Evolutionary conservation across 2,113 vertebrate species (phyloP), one percentile per base, ranked within the genome.

Genomic region (Ahaetulla prasina): DNA sequence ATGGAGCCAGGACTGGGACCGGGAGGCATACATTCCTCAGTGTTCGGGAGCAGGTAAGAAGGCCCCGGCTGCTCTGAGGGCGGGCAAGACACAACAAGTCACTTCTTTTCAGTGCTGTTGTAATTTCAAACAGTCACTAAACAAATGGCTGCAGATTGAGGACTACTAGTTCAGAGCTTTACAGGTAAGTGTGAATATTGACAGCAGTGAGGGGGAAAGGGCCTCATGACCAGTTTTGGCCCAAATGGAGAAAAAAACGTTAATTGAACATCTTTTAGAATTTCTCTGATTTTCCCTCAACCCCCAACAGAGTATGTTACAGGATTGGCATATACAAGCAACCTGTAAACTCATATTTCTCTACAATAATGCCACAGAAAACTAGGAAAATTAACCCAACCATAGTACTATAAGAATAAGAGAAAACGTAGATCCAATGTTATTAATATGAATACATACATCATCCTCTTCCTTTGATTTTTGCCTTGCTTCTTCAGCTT

Each of bases 391-490:
- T 45, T 89, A 49, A 94, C 89, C 0, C 0, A 52, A 47, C 0
- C 0, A 43, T 35, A 43, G 25, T 23, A 50, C 80, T 90, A 57
- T 85, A 52, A 68, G 91, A 90, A 85, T 53, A 30, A 92, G 68
- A 57, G 60, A 60, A 63, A 2, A 23, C 25, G 1, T 57, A 60
- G 9, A 43, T 63, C 6, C 39, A 53, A 88, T 9, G 9, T 22
- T 43, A 20, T 88, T 39, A 45, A 4, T 18, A n/a, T 39, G 89
- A 45, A 86, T 91, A 98, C 99, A 97, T 97, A 99, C 99, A 95
- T 99, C 99, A 91, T 99, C 99, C 25, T 99, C 98, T 25, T 99
- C 99, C 96, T 99, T 99, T 57, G 98, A 97, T 96, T 98, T 99
- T 85, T 98, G 98, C 93, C 98, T 99, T 93, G 98, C 96, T 90